These are phyloP conservation scores for Anadara kagoshimensis DNA, from an alignment of 1,140 invertebrate species.

Conservation along the genomic window DNA sequence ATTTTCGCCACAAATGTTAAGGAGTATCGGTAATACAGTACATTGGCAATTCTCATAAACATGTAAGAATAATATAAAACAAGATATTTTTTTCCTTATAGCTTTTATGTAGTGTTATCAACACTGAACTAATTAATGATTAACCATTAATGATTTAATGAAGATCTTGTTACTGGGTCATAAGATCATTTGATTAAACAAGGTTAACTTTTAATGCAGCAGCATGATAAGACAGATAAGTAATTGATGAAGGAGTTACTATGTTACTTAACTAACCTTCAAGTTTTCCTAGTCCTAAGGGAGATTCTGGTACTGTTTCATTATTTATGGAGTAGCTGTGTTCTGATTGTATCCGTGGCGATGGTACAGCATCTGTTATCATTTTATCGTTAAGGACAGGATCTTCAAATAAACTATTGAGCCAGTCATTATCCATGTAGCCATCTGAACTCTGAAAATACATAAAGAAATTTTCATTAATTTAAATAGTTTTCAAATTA, in stretches of 20 bases:
- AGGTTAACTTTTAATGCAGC: background rate
- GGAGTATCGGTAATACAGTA: too few species aligned
- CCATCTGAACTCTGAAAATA: conserved; percentile 46
- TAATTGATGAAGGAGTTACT: background rate
- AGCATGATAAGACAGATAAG: too few species aligned
- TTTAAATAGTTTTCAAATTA: too few species aligned
- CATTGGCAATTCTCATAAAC: too few species aligned
- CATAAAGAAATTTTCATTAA: background rate
- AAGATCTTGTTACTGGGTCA: too few species aligned
- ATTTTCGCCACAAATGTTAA: too few species aligned
- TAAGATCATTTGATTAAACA: background rate
- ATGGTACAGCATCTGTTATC: conserved; percentile 91
- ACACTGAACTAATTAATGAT: too few species aligned
- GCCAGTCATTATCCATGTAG: conserved; percentile 70
- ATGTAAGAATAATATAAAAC: too few species aligned
- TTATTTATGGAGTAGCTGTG: conserved; percentile 79
- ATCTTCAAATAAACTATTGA: conserved; percentile 72
- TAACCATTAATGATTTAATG: too few species aligned
- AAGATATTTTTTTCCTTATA: too few species aligned
- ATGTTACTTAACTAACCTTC: conserved; percentile 32
- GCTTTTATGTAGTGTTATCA: too few species aligned
- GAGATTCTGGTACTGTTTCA: conserved; percentile 39
- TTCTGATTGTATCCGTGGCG: conserved; percentile 85
- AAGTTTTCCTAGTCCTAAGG: conserved; percentile 44
- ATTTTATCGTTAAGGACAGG: conserved; percentile 88